Conservation (phyloP, 2,113 vertebrate species). For the Mustelus asterias region DNA sequence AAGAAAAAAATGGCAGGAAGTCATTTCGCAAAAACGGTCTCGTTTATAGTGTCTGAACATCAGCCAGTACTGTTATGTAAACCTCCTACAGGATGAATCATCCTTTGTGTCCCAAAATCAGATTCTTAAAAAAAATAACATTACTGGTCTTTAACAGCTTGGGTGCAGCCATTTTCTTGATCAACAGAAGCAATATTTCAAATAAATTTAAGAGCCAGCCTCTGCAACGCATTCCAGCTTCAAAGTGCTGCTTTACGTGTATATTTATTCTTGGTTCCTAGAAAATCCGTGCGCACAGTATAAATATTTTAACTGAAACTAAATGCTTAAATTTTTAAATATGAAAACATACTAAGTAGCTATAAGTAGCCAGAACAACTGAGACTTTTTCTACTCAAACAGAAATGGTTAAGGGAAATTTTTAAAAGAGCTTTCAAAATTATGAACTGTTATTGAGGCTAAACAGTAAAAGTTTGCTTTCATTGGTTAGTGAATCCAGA, state of each 20-base stretch:
- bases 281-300: not conserved
- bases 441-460: not conserved
- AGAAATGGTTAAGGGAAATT: not conserved
- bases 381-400: not conserved
- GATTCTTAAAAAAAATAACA: not conserved
- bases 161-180: not conserved
- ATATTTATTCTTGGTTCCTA: not conserved
- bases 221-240: not conserved
- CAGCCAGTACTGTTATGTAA: not conserved
- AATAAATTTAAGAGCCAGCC: not conserved
- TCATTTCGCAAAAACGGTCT: not conserved
- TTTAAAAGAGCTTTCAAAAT: not conserved
- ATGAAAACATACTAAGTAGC: not conserved
- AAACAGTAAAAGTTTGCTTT: not conserved
- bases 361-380: not conserved
- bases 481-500: not conserved
- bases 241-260: not conserved
- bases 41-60: not conserved
- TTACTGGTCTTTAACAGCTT: not conserved
- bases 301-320: not conserved
- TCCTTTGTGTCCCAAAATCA: not conserved
- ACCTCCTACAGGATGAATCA: slow-evolving; percentile 7
- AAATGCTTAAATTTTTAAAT: not conserved
- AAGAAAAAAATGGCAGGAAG: not conserved
- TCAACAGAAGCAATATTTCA: not conserved